Base-by-base conservation (phyloP, 2,888 invertebrate genomes). In the Sminthurinus aureus region DNA sequence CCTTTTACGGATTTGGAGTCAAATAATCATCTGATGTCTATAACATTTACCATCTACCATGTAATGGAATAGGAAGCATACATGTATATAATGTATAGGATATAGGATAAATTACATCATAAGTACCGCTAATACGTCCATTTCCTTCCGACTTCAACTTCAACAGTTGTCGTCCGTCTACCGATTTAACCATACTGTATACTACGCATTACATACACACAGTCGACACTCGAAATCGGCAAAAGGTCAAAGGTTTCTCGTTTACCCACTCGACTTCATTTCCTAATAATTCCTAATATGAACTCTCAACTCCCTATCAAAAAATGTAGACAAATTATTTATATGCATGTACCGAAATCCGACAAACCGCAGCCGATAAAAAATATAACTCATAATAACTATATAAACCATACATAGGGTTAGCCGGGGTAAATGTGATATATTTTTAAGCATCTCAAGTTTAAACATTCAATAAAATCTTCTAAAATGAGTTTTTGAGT, bases 221-320 rank as follows among this genome's bases (percentile, higher is more conserved):
- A 58, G 2, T 58, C 58, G 13, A 58, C 58, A 18, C 9, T 69
- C n/a, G n/a, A n/a, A n/a, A n/a, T n/a, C n/a, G n/a, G n/a, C n/a
- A 22, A 69, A 69, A 69, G 67, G 67, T 69, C 67, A 69, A 69
- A 69, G 67, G 67, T 69, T 58, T 58, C 15, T n/a, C n/a, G n/a
- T 58, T 58, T 18, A 58, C 58, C 58, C 4, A 11, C 38, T 58
- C 58, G 58, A 18, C 58, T 69, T 24, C 38, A 38, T 38, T 38
- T 38, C 38, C 38, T 38, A 38, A 38, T 38, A 38, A 38, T 38
- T 38, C 38, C 6, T 38, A 38, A 38, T 38, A 4, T 38, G 38
- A 38, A 38, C 38, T 24, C 69, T 11, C 24, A 69, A 69, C 20
- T 69, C 12, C 18, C 12, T 20, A 69, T 24, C 1, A 12, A n/a